Base-by-base conservation (phyloP, 2,888 invertebrate species). In the Laspeyria flexula region DNA sequence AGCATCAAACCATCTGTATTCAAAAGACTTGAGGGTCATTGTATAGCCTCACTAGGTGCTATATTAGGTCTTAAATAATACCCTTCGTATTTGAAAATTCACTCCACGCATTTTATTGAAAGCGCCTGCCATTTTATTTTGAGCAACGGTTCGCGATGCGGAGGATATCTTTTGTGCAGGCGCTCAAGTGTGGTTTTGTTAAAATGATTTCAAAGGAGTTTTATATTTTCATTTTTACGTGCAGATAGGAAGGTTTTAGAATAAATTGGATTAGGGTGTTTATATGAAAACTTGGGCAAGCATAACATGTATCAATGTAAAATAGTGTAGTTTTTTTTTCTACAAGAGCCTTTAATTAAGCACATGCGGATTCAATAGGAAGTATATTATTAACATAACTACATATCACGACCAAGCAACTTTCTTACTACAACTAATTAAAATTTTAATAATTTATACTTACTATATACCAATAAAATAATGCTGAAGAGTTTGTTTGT, bases 91-190 rank as follows among this genome's bases (percentile, higher is more conserved):
- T 73, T 70, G 48, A 59, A 60, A 51, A 69, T 70, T 70, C 70
- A 58, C 52, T 62, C 35, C 69, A 67, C 73, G 65, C 46, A 52
- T 58, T 64, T 63, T 60, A 65, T 71, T 60, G 53, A 68, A 43
- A 62, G 57, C 65, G 67, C 77, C 77, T 79, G 60, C 60, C 65
- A 52, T 58, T 68, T 71, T 60, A 62, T 67, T 69, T 47, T 49
- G 69, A 68, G 80, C 78, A 76, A 72, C 55, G 54, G 9, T 30
- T 35, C 46, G 44, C 49, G 42, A n/a, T 43, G 42, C 33, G 43
- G 38, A 35, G 60, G 51, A 65, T 59, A 59, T 46, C 69, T 71
- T 66, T 73, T 71, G 65, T 70, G 60, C 55, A 70, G 69, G 72
- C 71, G 63, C 46, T 63, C 35, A 44, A 60, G 54, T 49, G 55